Percentiles rank a stretch among this genome's conserved stretches.
phyloP scores from a whole-genome alignment of 2,888 invertebrate species.

The Reticulitermes lucifugus region DNA sequence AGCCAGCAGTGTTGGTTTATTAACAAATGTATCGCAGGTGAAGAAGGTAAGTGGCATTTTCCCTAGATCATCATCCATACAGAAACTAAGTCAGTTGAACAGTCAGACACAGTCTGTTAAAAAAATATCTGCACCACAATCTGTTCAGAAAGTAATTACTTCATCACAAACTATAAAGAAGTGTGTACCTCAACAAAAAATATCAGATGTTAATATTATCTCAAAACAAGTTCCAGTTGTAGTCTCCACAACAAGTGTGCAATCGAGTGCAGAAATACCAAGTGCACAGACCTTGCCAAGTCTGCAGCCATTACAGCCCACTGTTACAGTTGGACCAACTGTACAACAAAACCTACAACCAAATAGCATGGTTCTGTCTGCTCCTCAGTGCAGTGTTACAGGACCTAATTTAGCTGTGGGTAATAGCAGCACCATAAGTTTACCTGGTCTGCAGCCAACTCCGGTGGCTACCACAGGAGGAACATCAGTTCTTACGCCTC shows the following conservation, averaged over 20 bases:
- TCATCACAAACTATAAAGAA: slow-evolving; percentile 47
- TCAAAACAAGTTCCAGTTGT: slow-evolving; percentile 53
- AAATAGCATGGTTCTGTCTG: background rate
- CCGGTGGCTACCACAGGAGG: slow-evolving; percentile 6
- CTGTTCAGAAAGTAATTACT: slow-evolving; percentile 25
- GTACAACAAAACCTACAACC: background rate
- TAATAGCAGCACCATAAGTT: background rate
- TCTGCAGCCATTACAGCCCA: slow-evolving; percentile 38
- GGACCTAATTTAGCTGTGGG: background rate
- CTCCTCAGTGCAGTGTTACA: background rate
- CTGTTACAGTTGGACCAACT: slow-evolving; percentile 21
- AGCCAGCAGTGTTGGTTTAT: slow-evolving; percentile 16
- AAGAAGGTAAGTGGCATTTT: slow-evolving; percentile 38
- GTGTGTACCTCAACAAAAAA: slow-evolving; percentile 53
- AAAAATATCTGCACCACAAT: slow-evolving; percentile 13
- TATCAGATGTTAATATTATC: slow-evolving; percentile 50
- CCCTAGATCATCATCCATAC: slow-evolving; percentile 19
- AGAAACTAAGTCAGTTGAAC: slow-evolving; percentile 28
- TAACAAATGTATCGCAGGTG: slow-evolving; percentile 38
- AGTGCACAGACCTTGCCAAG: background rate
- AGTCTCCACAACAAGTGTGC: background rate
- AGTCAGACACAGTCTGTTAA: background rate
- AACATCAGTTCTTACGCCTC: slow-evolving; percentile 30
- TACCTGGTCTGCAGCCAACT: slow-evolving; percentile 1
- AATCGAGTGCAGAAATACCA: slow-evolving; percentile 14